phyloP scores from a whole-genome alignment of 2,797 vertebrate species.

The Periophthalmus magnuspinnatus region DNA sequence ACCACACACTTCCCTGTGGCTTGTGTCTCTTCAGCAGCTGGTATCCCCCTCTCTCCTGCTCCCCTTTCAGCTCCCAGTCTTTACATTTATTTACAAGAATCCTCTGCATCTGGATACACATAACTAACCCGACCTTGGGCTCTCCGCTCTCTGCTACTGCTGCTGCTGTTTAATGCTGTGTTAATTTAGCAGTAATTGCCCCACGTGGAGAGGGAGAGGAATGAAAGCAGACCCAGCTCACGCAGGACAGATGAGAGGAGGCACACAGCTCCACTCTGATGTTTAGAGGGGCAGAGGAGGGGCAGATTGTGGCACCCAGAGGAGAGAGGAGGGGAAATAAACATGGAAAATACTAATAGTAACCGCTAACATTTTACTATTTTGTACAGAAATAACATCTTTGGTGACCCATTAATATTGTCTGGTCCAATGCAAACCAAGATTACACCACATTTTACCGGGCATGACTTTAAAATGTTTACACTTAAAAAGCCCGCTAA shows the following conservation, averaged over 20 bases:
- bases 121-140: constrained; percentile 42
- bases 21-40: constrained; percentile 18
- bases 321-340: constrained; percentile 7
- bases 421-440: not conserved
- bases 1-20: not conserved
- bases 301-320: constrained; percentile 24
- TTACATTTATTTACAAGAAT: constrained; percentile 12
- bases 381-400: not conserved
- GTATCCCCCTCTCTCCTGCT: not conserved
- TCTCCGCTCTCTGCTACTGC: constrained; percentile 19
- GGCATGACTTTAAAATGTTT: too few species aligned
- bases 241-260: constrained; percentile 31
- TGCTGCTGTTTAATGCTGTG: constrained; percentile 45
- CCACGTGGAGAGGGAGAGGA: constrained; percentile 14
- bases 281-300: constrained; percentile 22
- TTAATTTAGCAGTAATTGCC: constrained; percentile 55
- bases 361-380: not conserved
- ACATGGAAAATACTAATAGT: not conserved
- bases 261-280: constrained; percentile 42
- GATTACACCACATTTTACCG: too few species aligned
- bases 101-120: constrained; percentile 13
- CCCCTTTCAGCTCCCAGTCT: constrained; percentile 10
- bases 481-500: too few species aligned
- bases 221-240: constrained; percentile 42
- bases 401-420: not conserved